Evolutionary conservation across 2,888 invertebrate species (phyloP).

Genomic region (Lapara coniferarum): DNA sequence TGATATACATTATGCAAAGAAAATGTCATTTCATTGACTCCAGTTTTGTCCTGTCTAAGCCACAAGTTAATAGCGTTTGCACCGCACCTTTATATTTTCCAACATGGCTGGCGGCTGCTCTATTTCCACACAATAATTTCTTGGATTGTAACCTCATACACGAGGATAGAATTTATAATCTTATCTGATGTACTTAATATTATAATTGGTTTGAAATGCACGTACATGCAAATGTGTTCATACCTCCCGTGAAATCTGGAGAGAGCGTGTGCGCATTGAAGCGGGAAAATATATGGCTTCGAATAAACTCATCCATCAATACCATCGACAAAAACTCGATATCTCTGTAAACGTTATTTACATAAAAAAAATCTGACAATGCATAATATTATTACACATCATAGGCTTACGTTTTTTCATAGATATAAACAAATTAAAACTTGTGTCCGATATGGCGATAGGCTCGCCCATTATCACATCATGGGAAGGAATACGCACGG

Average conservation of each 20-base stretch:
- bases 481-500: too few relatives aligned
- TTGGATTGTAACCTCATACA: constrained; percentile 39
- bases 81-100: constrained; percentile 1
- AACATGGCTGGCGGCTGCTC: constrained; percentile 7
- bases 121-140: constrained; percentile 38
- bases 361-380: not conserved
- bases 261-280: constrained; percentile 68
- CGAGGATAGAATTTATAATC: constrained; percentile 51
- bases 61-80: too few relatives aligned
- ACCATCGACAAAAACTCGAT: constrained; percentile 46
- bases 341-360: constrained; percentile 35
- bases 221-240: constrained; percentile 74
- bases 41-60: too few relatives aligned
- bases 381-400: not conserved
- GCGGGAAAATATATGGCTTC: constrained; percentile 51
- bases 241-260: constrained; percentile 72
- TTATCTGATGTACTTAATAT: constrained; percentile 68
- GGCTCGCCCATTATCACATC: too few relatives aligned
- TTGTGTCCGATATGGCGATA: too few relatives aligned
- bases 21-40: too few relatives aligned
- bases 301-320: constrained; percentile 55
- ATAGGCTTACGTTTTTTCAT: too few relatives aligned
- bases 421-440: too few relatives aligned
- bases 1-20: too few relatives aligned
- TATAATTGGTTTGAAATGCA: constrained; percentile 61